A percentile compares a stretch with the other conserved stretches of the same genome.
phyloP scores from a whole-genome alignment of 2,888 invertebrate species.

The Pterobdella sp. region DNA sequence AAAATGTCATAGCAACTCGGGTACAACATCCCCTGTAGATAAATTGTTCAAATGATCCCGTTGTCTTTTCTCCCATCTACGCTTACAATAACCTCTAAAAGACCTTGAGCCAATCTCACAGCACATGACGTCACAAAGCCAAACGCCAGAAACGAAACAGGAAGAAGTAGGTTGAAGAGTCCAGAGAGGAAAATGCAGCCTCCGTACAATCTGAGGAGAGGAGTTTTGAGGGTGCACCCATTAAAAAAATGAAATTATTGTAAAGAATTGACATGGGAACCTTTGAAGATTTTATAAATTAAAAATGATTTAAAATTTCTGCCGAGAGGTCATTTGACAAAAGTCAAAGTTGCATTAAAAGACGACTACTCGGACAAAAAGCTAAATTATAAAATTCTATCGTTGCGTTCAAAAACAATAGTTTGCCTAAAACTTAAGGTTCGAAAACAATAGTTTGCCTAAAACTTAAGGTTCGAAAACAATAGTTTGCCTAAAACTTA shows the following conservation, averaged over 20 bases:
- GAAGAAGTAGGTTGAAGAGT: conserved; percentile 44
- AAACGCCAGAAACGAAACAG: conserved; percentile 41
- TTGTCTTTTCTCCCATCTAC: neutral
- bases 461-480: too few relatives aligned
- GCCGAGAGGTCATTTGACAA: too few relatives aligned
- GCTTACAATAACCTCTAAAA: conserved; percentile 42
- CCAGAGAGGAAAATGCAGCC: conserved; percentile 43
- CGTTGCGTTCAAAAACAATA: too few relatives aligned
- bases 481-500: too few relatives aligned
- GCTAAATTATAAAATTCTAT: too few relatives aligned
- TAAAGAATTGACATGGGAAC: neutral
- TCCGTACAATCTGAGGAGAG: conserved; percentile 44
- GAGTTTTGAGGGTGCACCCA: neutral
- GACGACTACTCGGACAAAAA: too few relatives aligned
- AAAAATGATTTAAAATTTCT: too few relatives aligned
- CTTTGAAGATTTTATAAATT: too few relatives aligned
- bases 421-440: too few relatives aligned
- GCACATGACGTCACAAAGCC: conserved; percentile 41
- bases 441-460: too few relatives aligned
- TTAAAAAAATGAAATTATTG: neutral
- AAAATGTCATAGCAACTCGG: conserved; percentile 47
- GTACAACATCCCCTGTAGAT: conserved; percentile 44
- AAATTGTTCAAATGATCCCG: neutral
- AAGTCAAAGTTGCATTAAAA: too few relatives aligned
- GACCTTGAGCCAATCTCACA: conserved; percentile 44